These are phyloP conservation scores for Euwallacea fornicatus DNA, from an alignment of 1,140 invertebrate species.

Conservation along the genomic window DNA sequence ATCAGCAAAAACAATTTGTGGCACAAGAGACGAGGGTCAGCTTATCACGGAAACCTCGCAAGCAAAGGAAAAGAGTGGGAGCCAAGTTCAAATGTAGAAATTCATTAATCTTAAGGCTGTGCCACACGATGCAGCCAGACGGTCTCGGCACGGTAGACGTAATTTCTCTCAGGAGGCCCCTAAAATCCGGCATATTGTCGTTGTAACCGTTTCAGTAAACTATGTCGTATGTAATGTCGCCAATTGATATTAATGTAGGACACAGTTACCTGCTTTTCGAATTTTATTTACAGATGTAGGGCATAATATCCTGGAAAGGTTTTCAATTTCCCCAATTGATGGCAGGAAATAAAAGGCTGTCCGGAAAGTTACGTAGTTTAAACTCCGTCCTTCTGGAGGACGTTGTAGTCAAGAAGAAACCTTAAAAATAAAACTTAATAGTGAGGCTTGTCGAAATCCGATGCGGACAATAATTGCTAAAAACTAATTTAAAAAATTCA, in stretches of 20 bases:
- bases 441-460: no score
- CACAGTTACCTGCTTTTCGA: constrained; percentile 3
- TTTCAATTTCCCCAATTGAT: no score
- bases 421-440: no score
- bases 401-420: no score
- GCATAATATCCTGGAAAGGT: no score
- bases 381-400: no score
- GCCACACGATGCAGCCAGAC: constrained; percentile 20
- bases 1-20: constrained; percentile 35
- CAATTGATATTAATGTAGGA: constrained; percentile 25
- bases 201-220: constrained; percentile 28
- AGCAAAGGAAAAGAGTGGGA: constrained; percentile 24
- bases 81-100: constrained; percentile 38
- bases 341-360: no score
- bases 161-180: constrained; percentile 24
- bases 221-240: constrained; percentile 17
- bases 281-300: not conserved
- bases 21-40: constrained; percentile 30
- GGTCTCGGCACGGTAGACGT: constrained; percentile 24
- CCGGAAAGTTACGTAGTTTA: no score
- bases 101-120: constrained; percentile 34
- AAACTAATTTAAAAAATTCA: no score
- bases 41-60: constrained; percentile 26
- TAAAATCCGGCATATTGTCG: constrained; percentile 35
- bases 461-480: no score